These are phyloP conservation scores for Diaperis boleti DNA, from an alignment of 2,888 invertebrate species.

Conservation along the genomic window DNA sequence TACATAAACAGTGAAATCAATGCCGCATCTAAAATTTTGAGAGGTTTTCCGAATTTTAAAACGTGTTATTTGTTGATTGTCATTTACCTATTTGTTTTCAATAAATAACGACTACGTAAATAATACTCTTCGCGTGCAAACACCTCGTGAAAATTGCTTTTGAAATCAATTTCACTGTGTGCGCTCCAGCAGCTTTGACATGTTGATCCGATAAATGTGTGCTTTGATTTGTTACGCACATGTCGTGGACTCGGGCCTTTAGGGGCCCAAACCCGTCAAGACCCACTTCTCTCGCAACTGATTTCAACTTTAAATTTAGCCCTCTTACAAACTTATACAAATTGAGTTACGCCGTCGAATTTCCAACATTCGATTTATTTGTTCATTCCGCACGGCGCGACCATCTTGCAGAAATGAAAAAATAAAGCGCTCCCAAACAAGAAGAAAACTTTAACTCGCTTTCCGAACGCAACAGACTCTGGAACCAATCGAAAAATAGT, in stretches of 20 bases:
- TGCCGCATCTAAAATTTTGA: no score
- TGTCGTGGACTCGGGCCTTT: not conserved
- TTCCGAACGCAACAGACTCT: slow-evolving; percentile 27
- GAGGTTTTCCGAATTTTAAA: no score
- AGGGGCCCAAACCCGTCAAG: slow-evolving; percentile 4
- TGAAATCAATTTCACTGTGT: not conserved
- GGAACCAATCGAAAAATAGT: slow-evolving; percentile 34
- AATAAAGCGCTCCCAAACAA: slow-evolving; percentile 18
- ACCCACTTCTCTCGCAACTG: slow-evolving; percentile 10
- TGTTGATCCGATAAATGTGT: not conserved
- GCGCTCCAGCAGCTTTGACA: not conserved
- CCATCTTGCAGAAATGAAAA: slow-evolving; percentile 25
- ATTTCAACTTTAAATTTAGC: slow-evolving; percentile 32
- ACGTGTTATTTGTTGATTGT: no score
- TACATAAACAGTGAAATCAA: no score
- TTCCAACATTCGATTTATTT: slow-evolving; percentile 33
- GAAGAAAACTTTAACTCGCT: slow-evolving; percentile 24
- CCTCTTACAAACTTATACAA: slow-evolving; percentile 18
- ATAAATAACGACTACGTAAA: no score
- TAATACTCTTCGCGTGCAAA: no score
- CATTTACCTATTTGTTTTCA: no score
- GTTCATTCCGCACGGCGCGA: slow-evolving; percentile 29
- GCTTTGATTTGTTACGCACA: not conserved
- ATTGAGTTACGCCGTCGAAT: slow-evolving; percentile 30
- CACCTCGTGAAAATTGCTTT: not conserved